phyloP scores from a whole-genome alignment of 2,797 vertebrate genomes.

The Megaceryle alcyon region DNA sequence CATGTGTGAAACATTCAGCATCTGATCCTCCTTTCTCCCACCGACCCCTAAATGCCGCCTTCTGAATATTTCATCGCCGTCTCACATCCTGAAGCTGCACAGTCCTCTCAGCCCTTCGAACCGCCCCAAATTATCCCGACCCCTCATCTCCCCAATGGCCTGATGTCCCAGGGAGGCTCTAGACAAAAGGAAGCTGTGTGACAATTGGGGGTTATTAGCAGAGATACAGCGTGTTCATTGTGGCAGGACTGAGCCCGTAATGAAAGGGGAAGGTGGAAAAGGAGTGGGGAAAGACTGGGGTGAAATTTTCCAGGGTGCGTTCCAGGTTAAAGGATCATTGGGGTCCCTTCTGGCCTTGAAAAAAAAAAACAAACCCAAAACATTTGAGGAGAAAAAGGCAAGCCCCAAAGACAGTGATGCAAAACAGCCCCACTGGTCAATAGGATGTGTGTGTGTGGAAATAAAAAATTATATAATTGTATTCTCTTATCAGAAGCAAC shows the following conservation, averaged over 20 bases:
- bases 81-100: not conserved
- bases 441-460: not conserved
- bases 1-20: not conserved
- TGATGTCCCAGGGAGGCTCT: not conserved
- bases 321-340: not conserved
- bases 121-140: not conserved
- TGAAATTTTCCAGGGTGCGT: not conserved
- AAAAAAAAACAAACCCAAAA: not conserved
- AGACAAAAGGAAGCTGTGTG: slow-evolving; percentile 50
- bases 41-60: not conserved
- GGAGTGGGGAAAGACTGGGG: not conserved
- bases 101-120: not conserved
- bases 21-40: not conserved
- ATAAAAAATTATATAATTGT: not conserved
- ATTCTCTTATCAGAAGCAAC: slow-evolving; percentile 74
- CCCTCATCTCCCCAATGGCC: not conserved
- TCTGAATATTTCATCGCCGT: not conserved
- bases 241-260: not conserved
- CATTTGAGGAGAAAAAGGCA: not conserved
- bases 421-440: not conserved
- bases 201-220: slow-evolving; percentile 39
- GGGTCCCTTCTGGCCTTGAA: not conserved
- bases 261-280: slow-evolving; percentile 12
- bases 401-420: not conserved
- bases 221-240: not conserved